A percentile compares a stretch with the other conserved stretches of the same genome.
phyloP scores from a whole-genome alignment of 2,113 vertebrate species.

The Catagonus wagneri region DNA sequence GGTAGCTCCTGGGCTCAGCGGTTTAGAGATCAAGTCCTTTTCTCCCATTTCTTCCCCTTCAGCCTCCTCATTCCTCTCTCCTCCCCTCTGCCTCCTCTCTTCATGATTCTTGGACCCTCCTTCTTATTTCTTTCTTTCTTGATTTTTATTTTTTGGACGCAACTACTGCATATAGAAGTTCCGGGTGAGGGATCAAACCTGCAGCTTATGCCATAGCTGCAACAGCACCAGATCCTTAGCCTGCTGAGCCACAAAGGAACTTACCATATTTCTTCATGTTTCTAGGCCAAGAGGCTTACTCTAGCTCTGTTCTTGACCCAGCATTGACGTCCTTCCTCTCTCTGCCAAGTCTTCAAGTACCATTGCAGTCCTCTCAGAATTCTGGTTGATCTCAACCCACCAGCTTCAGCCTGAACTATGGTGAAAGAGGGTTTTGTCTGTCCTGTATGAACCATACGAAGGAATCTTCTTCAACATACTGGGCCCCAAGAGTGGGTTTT shows the following conservation, averaged over 20 bases:
- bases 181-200: too few species aligned
- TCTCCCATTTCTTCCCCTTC: background rate
- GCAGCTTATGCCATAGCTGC: too few species aligned
- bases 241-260: too few species aligned
- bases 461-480: background rate
- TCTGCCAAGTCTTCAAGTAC: background rate
- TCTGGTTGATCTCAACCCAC: background rate
- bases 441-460: background rate
- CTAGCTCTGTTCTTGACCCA: background rate
- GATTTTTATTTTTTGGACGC: too few species aligned
- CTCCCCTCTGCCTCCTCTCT: background rate
- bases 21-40: fast-evolving
- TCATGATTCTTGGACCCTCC: background rate
- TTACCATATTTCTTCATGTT: background rate
- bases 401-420: background rate
- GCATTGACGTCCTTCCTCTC: background rate
- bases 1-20: background rate
- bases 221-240: too few species aligned
- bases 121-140: background rate
- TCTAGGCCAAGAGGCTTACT: background rate
- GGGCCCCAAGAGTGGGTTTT: background rate
- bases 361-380: background rate
- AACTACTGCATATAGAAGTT: too few species aligned
- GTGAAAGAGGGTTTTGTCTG: background rate
- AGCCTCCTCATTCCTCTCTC: background rate